These are phyloP conservation scores for Eupithecia subumbrata DNA, from an alignment of 2,888 invertebrate genomes.

Conservation along the genomic window DNA sequence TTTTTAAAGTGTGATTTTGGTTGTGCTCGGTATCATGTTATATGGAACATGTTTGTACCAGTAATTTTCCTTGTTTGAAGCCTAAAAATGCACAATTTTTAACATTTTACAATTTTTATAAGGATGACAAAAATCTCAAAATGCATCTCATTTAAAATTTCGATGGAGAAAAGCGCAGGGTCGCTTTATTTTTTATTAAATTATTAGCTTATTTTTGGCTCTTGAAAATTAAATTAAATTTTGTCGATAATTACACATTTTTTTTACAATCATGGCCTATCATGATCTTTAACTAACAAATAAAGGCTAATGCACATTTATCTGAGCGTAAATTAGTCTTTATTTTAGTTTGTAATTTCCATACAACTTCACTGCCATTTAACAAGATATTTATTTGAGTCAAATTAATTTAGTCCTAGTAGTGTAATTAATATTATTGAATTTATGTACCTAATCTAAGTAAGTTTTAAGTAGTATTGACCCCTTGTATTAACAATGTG, in stretches of 20 bases:
- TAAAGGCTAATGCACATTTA: slow-evolving; percentile 24
- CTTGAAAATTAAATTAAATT: background rate
- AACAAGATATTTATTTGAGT: slow-evolving; percentile 47
- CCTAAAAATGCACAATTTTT: slow-evolving; percentile 17
- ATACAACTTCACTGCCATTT: slow-evolving; percentile 51
- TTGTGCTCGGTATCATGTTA: slow-evolving; percentile 4
- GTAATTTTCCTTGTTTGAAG: slow-evolving; percentile 12
- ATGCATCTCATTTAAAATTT: slow-evolving; percentile 13
- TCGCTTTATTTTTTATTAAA: slow-evolving; percentile 10
- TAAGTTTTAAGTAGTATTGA: slow-evolving; percentile 65
- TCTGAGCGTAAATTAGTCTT: slow-evolving; percentile 24
- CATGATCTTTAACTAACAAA: slow-evolving; percentile 26
- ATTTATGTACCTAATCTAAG: slow-evolving; percentile 57
- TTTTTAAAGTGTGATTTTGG: slow-evolving; percentile 6
- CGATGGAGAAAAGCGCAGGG: slow-evolving; percentile 18
- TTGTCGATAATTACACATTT: slow-evolving; percentile 1
- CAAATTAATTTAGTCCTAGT: slow-evolving; percentile 46
- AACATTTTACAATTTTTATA: background rate
- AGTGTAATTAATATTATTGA: slow-evolving; percentile 56
- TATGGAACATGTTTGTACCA: slow-evolving; percentile 7
- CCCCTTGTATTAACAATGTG: slow-evolving; percentile 53
- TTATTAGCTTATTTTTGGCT: background rate
- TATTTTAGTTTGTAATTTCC: slow-evolving; percentile 33
- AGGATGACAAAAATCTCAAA: slow-evolving; percentile 9
- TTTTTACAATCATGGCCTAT: slow-evolving; percentile 20